These are phyloP conservation scores for Hydrotaea diabolus DNA, from an alignment of 2,888 invertebrate species.

Conservation along the genomic window DNA sequence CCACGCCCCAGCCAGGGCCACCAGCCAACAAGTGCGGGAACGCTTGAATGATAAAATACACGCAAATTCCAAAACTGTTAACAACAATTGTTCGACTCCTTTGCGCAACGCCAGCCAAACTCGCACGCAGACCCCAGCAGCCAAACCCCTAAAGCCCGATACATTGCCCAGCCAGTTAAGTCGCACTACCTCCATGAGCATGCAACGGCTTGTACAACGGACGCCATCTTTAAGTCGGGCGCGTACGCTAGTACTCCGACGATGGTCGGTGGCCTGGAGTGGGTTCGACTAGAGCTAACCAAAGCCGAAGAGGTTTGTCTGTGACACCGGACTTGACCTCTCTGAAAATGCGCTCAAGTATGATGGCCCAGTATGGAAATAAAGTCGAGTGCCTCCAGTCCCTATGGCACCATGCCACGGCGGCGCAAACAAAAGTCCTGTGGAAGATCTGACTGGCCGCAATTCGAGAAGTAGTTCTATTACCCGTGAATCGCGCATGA, in stretches of 20 bases:
- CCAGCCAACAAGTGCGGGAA: conserved; percentile 83
- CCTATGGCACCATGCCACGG: conserved; percentile 90
- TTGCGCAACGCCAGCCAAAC: conserved; percentile 36
- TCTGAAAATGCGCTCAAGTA: conserved; percentile 75
- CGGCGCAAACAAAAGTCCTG: conserved; percentile 86
- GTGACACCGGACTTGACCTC: conserved; percentile 77
- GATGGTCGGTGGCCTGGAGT: conserved; percentile 86
- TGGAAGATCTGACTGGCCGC: conserved; percentile 82
- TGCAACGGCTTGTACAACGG: conserved; percentile 76
- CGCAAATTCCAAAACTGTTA: conserved; percentile 77
- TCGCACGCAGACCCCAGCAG: conserved; percentile 72
- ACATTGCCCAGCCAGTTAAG: conserved; percentile 77
- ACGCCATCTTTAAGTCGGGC: conserved; percentile 83
- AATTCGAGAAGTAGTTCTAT: conserved; percentile 81
- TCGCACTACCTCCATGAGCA: conserved; percentile 75
- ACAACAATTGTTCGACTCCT: conserved; percentile 46
- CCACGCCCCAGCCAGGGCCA: conserved; percentile 77
- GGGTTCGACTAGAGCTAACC: conserved; percentile 61
- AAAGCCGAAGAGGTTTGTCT: conserved; percentile 75
- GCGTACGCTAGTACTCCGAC: conserved; percentile 85
- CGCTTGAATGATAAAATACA: conserved; percentile 83
- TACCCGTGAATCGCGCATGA: conserved; percentile 81
- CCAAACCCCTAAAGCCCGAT: conserved; percentile 73
- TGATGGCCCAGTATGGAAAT: conserved; percentile 69
- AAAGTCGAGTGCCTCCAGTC: conserved; percentile 83